Conservation (phyloP, 2,797 vertebrate species). For the Ambastaia sidthimunki region DNA sequence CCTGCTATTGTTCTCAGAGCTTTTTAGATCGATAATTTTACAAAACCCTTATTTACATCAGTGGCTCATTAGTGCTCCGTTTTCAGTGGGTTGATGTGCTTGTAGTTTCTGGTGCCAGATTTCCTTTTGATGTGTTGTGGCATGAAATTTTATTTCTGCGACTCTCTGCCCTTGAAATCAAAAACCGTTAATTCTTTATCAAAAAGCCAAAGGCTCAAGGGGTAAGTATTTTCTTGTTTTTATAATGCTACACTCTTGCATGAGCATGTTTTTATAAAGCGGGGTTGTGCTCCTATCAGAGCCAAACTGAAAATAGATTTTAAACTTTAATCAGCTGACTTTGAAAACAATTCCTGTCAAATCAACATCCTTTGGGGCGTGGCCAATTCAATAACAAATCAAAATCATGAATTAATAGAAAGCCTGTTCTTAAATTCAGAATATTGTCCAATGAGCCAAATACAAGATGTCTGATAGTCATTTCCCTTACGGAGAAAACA, state of each 20-base stretch:
- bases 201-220: conserved; percentile 17
- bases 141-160: conserved; percentile 34
- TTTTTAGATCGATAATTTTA: conserved; percentile 44
- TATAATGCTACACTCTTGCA: conserved; percentile 3
- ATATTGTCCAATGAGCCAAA: no score
- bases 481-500: not conserved
- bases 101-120: conserved; percentile 38
- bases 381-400: not conserved
- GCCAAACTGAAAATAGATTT: conserved; percentile 4
- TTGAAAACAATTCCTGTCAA: not conserved
- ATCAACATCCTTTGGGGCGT: no score
- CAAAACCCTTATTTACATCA: conserved; percentile 50
- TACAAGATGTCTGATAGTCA: not conserved
- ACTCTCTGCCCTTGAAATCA: conserved; percentile 36
- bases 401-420: not conserved
- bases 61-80: conserved; percentile 39
- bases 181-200: conserved; percentile 40
- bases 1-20: conserved; percentile 39
- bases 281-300: conserved; percentile 5
- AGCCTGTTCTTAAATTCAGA: not conserved
- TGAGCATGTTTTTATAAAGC: not conserved
- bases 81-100: conserved; percentile 40
- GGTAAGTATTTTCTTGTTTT: conserved; percentile 3
- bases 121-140: conserved; percentile 45
- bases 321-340: not conserved